A percentile compares a stretch with the other conserved stretches of the same genome.
Conservation (phyloP, 2,113 vertebrate genomes). For the Stomatorhinus ivindoensis region DNA sequence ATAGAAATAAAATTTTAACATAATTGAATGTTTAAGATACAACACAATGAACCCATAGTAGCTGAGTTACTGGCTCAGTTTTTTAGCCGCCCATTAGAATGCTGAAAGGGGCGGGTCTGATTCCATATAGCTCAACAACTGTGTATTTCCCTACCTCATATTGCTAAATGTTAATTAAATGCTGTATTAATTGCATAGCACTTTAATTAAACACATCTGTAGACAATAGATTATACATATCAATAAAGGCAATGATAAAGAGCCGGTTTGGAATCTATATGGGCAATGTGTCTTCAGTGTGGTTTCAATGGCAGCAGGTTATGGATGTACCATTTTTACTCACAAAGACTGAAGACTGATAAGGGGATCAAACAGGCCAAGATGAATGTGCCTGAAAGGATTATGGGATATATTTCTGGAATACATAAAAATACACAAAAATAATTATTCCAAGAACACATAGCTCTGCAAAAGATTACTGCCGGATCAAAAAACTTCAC, state of each 20-base stretch:
- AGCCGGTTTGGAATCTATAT: not conserved
- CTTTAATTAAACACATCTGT: not conserved
- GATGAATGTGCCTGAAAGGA: conserved; percentile 55
- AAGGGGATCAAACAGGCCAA: conserved; percentile 56
- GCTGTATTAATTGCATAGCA: not conserved
- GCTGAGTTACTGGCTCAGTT: not conserved
- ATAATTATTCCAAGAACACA: not conserved
- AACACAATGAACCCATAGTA: not conserved
- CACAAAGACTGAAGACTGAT: conserved; percentile 68
- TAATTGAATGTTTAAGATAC: not conserved
- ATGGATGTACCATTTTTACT: conserved; percentile 39
- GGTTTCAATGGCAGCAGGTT: not conserved
- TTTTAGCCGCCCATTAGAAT: not conserved
- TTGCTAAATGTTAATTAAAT: not conserved
- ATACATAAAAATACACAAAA: conserved; percentile 21
- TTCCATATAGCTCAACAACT: not conserved
- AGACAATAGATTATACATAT: not conserved
- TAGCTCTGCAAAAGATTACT: not conserved
- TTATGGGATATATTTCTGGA: conserved; percentile 72
- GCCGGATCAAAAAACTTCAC: not conserved
- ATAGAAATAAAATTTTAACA: not conserved
- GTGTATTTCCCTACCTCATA: not conserved
- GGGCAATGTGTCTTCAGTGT: not conserved
- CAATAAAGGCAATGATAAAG: not conserved
- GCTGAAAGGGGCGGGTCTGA: not conserved